A percentile compares a stretch with the other conserved stretches of the same genome.
These are phyloP conservation scores for Epinephelus malabaricus DNA, from an alignment of 2,797 vertebrate genomes.

Conservation along the genomic window DNA sequence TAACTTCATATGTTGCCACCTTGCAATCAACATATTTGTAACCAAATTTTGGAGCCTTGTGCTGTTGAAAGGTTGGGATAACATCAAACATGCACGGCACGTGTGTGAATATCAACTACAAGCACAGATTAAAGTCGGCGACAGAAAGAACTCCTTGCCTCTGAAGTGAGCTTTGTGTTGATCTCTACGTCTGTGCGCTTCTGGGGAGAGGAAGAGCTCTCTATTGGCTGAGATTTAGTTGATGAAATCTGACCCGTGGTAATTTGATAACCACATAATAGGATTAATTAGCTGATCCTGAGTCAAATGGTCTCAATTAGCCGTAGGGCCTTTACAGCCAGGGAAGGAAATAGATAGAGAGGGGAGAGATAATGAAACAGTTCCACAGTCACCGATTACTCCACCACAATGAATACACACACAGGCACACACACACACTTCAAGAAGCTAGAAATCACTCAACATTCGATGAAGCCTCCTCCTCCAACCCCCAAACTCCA, in stretches of 20 bases:
- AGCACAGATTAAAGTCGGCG: conserved; percentile 27
- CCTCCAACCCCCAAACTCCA: conserved; percentile 13
- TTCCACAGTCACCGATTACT: conserved; percentile 48
- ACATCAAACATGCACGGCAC: conserved; percentile 27
- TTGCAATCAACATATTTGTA: conserved; percentile 7
- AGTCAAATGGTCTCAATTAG: conserved; percentile 79
- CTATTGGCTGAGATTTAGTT: conserved; percentile 54
- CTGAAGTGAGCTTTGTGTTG: conserved; percentile 29
- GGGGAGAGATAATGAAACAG: conserved; percentile 74
- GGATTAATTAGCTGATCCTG: conserved; percentile 80
- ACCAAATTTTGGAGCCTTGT: not conserved
- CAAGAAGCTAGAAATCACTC: conserved; percentile 45
- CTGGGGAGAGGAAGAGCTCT: conserved; percentile 27
- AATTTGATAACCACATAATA: conserved; percentile 76
- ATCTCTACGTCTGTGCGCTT: conserved; percentile 23
- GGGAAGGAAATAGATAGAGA: conserved; percentile 65
- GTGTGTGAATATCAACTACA: conserved; percentile 12
- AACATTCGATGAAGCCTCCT: conserved; percentile 16
- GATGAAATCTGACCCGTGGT: conserved; percentile 78
- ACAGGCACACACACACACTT: conserved; percentile 21
- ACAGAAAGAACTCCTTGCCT: conserved; percentile 22
- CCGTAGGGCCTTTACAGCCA: conserved; percentile 56
- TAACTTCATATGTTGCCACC: conserved; percentile 28
- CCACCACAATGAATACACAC: conserved; percentile 18
- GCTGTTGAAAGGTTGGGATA: conserved; percentile 1